Percentiles rank a stretch among this genome's conserved stretches.
These are phyloP conservation scores for Pecten maximus DNA, from an alignment of 2,888 invertebrate genomes.

Conservation along the genomic window DNA sequence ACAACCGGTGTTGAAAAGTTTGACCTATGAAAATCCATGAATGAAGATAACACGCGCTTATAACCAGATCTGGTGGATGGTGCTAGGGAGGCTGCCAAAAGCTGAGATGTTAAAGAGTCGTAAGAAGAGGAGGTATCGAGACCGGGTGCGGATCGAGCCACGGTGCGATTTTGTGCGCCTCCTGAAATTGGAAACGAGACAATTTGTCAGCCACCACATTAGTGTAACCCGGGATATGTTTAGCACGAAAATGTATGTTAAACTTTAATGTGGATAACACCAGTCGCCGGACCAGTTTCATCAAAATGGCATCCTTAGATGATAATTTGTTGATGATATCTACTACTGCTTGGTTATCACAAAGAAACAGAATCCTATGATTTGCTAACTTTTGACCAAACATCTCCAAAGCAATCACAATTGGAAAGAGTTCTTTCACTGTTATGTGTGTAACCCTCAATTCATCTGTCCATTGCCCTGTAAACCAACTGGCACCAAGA, in stretches of 20 bases:
- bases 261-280: background rate
- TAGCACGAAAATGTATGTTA: conserved; percentile 4
- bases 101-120: no score
- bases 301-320: conserved; percentile 13
- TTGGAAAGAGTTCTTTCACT: conserved; percentile 43
- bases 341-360: conserved; percentile 43
- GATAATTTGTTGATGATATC: conserved; percentile 42
- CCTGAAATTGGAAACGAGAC: conserved; percentile 49
- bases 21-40: no score
- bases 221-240: conserved; percentile 39
- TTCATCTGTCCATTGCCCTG: no score
- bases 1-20: no score
- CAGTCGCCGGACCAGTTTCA: conserved; percentile 41
- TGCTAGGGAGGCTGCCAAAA: no score
- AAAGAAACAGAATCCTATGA: conserved; percentile 36
- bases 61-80: no score
- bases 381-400: conserved; percentile 36
- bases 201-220: conserved; percentile 44
- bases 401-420: conserved; percentile 35
- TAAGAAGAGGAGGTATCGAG: background rate
- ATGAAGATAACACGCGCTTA: no score
- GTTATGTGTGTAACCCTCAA: background rate
- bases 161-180: background rate
- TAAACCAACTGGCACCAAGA: conserved; percentile 21
- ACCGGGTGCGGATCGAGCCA: background rate